Conservation (phyloP, 2,113 vertebrate species). For the Puffinus mauretanicus region DNA sequence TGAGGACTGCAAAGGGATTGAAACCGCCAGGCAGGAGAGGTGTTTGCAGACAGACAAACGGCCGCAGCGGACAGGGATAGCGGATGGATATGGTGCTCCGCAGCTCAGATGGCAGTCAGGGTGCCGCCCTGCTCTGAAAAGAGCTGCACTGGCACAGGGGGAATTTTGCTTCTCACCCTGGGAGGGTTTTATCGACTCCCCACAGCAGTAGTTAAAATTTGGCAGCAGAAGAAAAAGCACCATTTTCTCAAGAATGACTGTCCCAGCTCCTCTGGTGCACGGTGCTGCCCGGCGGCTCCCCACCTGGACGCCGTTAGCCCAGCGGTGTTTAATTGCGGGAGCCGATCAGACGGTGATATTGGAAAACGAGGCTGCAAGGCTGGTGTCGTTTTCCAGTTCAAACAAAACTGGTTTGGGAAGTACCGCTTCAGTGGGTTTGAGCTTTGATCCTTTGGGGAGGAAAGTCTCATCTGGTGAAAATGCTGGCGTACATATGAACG, state of each 20-base stretch:
- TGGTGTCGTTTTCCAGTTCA: background rate
- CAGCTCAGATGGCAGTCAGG: background rate
- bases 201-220: fast-evolving
- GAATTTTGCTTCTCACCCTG: background rate
- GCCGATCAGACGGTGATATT: fast-evolving
- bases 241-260: fast-evolving
- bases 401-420: background rate
- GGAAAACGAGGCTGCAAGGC: background rate
- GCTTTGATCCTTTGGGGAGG: background rate
- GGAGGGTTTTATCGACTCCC: background rate
- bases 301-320: background rate
- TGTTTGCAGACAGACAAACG: background rate
- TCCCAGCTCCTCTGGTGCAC: fast-evolving
- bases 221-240: background rate
- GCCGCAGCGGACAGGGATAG: background rate
- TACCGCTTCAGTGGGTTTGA: fast-evolving
- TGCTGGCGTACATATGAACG: fast-evolving
- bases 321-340: background rate
- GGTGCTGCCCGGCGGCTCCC: background rate
- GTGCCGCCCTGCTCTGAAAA: background rate
- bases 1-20: background rate
- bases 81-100: fast-evolving
- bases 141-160: background rate
- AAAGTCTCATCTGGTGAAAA: fast-evolving
- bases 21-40: background rate